phyloP scores from a whole-genome alignment of 2,113 vertebrate species.

The Gnathonemus echidnorhynchus region DNA sequence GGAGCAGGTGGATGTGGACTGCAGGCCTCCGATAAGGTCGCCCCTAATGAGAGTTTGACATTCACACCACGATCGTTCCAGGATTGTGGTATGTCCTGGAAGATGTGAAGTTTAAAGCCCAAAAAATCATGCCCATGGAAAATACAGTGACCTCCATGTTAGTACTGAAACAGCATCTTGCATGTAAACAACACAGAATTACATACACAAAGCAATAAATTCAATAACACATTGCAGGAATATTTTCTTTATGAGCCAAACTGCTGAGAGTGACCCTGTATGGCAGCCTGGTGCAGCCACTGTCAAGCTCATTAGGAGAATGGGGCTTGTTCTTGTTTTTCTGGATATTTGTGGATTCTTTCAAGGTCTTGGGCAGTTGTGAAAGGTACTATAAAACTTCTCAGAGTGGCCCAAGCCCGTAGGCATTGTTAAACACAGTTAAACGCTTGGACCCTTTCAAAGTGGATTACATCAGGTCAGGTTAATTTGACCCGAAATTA shows the following conservation, averaged over 20 bases:
- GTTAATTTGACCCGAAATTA: slow-evolving; percentile 71
- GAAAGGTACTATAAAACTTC: slow-evolving; percentile 54
- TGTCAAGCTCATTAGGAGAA: background rate
- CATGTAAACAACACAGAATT: background rate
- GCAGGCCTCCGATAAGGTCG: background rate
- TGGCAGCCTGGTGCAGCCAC: background rate
- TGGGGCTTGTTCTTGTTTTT: background rate
- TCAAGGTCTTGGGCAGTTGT: slow-evolving; percentile 49
- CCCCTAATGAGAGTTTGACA: background rate
- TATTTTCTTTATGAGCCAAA: background rate
- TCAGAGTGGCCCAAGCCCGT: slow-evolving; percentile 38
- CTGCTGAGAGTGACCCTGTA: background rate
- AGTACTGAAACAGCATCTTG: background rate
- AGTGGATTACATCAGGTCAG: slow-evolving; percentile 73
- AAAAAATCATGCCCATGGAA: background rate
- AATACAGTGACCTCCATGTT: background rate
- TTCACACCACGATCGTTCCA: background rate
- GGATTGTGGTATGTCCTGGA: background rate
- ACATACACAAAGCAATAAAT: background rate
- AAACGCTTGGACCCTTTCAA: slow-evolving; percentile 71
- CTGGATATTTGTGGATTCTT: slow-evolving; percentile 33
- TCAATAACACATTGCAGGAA: background rate
- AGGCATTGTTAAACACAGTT: slow-evolving; percentile 58
- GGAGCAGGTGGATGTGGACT: background rate
- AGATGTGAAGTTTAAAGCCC: background rate